A percentile compares a stretch with the other conserved stretches of the same genome.
Evolutionary conservation across 2,888 invertebrate species (phyloP).

Genomic region (Polia nebulosa): DNA sequence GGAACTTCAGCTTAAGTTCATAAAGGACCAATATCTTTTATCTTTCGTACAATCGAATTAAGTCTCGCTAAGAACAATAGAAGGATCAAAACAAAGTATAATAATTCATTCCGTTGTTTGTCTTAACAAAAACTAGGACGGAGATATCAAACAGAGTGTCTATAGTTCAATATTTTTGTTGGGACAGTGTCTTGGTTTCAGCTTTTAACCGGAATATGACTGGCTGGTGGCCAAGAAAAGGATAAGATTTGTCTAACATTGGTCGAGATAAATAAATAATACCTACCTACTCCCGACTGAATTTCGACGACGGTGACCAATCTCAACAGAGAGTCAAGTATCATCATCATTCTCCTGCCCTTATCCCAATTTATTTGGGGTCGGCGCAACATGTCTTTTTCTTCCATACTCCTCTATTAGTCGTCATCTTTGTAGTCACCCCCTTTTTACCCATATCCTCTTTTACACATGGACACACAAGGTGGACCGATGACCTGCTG

Average conservation of each 20-base stretch:
- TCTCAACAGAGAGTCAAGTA: too few species aligned
- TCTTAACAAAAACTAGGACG: slow-evolving; percentile 57
- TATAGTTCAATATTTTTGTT: slow-evolving; percentile 34
- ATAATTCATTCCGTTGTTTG: slow-evolving; percentile 65
- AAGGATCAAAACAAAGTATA: slow-evolving; percentile 58
- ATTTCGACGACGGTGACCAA: too few species aligned
- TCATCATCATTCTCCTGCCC: too few species aligned
- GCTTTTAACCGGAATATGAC: slow-evolving; percentile 24
- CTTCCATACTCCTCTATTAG: too few species aligned
- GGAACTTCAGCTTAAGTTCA: slow-evolving; percentile 39
- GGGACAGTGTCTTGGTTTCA: slow-evolving; percentile 29
- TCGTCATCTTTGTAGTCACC: too few species aligned
- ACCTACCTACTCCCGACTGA: too few species aligned
- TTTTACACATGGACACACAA: too few species aligned
- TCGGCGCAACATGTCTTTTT: too few species aligned
- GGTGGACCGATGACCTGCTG: too few species aligned
- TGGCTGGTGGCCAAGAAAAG: slow-evolving; percentile 35
- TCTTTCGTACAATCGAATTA: slow-evolving; percentile 54
- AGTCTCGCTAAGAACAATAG: slow-evolving; percentile 52
- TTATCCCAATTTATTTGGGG: too few species aligned
- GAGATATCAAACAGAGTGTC: slow-evolving; percentile 47
- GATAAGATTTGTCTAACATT: background rate
- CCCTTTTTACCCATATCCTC: too few species aligned
- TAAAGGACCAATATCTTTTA: slow-evolving; percentile 61
- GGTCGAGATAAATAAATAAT: background rate